These are phyloP conservation scores for Julus scanicus DNA, from an alignment of 2,888 invertebrate genomes.

Conservation along the genomic window DNA sequence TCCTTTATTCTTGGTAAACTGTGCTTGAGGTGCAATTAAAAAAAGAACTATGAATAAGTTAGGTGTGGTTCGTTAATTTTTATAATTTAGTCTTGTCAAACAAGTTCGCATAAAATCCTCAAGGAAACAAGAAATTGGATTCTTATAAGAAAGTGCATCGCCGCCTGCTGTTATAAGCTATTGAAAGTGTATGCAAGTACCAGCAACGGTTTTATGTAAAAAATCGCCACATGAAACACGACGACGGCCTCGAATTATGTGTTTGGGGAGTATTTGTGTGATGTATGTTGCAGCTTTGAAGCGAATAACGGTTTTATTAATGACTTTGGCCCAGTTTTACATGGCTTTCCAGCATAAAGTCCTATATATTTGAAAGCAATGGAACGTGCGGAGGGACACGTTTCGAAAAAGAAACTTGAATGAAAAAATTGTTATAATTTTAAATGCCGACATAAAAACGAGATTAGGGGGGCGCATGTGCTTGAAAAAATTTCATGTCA, in stretches of 20 bases:
- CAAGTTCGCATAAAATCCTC: constrained; percentile 7
- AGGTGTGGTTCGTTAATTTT: constrained; percentile 35
- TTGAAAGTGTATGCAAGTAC: neutral
- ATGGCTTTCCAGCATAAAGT: neutral
- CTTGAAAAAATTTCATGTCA: neutral
- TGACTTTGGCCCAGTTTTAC: constrained; percentile 39
- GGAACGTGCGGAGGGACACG: constrained; percentile 19
- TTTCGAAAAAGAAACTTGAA: neutral
- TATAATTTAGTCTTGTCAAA: constrained; percentile 16
- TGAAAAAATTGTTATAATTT: neutral
- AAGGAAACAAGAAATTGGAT: constrained; percentile 15
- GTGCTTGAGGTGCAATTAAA: neutral
- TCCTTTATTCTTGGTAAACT: neutral
- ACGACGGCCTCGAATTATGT: constrained; percentile 32
- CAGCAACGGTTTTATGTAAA: constrained; percentile 4
- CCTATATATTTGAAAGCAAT: constrained; percentile 17
- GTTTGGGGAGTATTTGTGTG: constrained; percentile 29
- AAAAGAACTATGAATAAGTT: neutral
- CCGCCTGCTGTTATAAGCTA: neutral
- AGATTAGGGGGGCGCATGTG: neutral
- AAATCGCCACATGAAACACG: constrained; percentile 7
- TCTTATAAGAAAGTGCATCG: constrained; percentile 8
- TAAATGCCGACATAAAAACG: neutral
- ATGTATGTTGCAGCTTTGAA: constrained; percentile 30
- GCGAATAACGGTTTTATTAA: constrained; percentile 29